Evolutionary conservation across 2,888 invertebrate genomes (phyloP).

Genomic region (Lacanobia oleracea): DNA sequence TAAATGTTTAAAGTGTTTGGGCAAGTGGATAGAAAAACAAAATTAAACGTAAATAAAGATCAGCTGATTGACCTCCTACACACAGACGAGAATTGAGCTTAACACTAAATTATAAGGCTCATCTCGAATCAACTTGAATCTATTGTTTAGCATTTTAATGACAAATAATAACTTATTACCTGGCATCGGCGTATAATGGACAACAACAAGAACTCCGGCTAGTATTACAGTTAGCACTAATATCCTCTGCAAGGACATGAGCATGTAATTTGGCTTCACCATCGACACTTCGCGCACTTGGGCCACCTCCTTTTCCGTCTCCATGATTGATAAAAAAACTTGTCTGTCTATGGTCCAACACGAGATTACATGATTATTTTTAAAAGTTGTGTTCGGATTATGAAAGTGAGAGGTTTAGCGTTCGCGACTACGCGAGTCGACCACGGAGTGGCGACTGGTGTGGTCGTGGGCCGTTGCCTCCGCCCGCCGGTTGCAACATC

Average conservation of each 20-base stretch:
- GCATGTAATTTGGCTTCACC: conserved; percentile 88
- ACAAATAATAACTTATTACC: conserved; percentile 83
- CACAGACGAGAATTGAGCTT: background rate
- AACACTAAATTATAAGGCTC: background rate
- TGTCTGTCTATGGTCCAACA: conserved; percentile 39
- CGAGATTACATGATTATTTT: conserved; percentile 73
- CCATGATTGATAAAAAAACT: conserved; percentile 73
- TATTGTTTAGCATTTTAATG: background rate
- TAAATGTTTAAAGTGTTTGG: background rate
- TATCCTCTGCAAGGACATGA: conserved; percentile 92
- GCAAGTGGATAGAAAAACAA: background rate
- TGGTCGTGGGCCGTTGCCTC: conserved; percentile 62
- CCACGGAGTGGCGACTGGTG: conserved; percentile 84
- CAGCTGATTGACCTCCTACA: background rate
- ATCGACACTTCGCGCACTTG: conserved; percentile 72
- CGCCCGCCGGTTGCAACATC: conserved; percentile 73
- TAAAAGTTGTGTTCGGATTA: conserved; percentile 48
- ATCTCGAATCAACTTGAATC: background rate
- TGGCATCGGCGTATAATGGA: conserved; percentile 94
- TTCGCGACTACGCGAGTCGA: conserved; percentile 84
- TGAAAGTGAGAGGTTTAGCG: conserved; percentile 59
- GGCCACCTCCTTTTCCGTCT: conserved; percentile 77
- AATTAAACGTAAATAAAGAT: conserved; percentile 10
- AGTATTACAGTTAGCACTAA: conserved; percentile 92
- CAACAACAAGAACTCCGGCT: conserved; percentile 92